A percentile compares a stretch with the other conserved stretches of the same genome.
Evolutionary conservation across 1,140 invertebrate species (phyloP).

Genomic region (Aphelenchoides avenae): DNA sequence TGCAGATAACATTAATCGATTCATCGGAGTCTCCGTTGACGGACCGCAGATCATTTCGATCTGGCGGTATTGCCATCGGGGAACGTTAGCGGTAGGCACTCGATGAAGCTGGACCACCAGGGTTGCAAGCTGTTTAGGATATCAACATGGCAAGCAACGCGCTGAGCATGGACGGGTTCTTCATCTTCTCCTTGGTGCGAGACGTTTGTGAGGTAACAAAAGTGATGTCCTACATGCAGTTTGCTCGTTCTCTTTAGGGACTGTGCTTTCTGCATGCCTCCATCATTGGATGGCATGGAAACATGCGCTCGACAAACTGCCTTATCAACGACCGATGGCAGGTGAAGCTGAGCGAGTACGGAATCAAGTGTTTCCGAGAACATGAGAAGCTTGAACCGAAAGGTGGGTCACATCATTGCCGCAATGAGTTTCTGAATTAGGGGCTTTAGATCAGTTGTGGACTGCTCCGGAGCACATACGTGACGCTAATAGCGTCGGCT

Average conservation of each 20-base stretch:
- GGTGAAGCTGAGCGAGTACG: slow-evolving; percentile 40
- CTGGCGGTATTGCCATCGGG: slow-evolving; percentile 24
- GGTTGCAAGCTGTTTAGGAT: slow-evolving; percentile 60
- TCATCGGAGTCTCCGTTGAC: slow-evolving; percentile 21
- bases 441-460: slow-evolving; percentile 66
- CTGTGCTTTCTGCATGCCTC: slow-evolving; percentile 22
- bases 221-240: neutral
- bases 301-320: slow-evolving; percentile 31
- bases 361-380: slow-evolving; percentile 19
- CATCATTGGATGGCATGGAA: slow-evolving; percentile 26
- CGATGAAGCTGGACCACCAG: slow-evolving; percentile 80
- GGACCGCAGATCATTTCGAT: slow-evolving; percentile 13
- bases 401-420: slow-evolving; percentile 26
- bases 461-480: slow-evolving; percentile 35
- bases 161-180: slow-evolving; percentile 47
- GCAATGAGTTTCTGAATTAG: slow-evolving; percentile 11
- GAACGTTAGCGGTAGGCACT: slow-evolving; percentile 56
- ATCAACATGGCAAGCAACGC: slow-evolving; percentile 34
- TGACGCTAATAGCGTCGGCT: slow-evolving; percentile 1
- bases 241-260: slow-evolving; percentile 67
- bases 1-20: slow-evolving; percentile 32
- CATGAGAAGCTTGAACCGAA: slow-evolving; percentile 13
- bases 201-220: slow-evolving; percentile 34
- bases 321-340: slow-evolving; percentile 45
- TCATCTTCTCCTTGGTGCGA: slow-evolving; percentile 49